phyloP scores from a whole-genome alignment of 2,888 invertebrate species.

The Pheosia tremula region DNA sequence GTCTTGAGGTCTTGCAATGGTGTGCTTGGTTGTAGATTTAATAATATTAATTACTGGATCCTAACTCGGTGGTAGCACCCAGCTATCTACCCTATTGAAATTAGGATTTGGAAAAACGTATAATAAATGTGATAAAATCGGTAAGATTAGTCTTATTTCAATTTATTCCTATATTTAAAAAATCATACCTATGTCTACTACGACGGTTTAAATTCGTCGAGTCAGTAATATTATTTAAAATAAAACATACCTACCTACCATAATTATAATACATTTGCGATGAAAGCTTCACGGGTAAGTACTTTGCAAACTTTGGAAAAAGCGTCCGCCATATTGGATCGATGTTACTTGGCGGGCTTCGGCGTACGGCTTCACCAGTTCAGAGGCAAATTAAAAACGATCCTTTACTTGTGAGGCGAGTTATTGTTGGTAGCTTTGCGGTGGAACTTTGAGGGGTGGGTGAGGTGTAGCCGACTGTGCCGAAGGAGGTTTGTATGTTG shows the following conservation, averaged over 20 bases:
- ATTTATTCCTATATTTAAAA: too few relatives aligned
- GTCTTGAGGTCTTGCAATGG: too few relatives aligned
- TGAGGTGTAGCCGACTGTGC: background rate
- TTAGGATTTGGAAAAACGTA: too few relatives aligned
- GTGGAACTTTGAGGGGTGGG: slow-evolving; percentile 15
- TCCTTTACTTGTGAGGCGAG: slow-evolving; percentile 28
- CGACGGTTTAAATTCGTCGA: too few relatives aligned
- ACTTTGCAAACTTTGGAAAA: slow-evolving; percentile 42
- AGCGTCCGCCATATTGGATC: slow-evolving; percentile 51
- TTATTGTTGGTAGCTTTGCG: slow-evolving; percentile 29
- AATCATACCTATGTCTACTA: too few relatives aligned
- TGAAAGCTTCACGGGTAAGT: slow-evolving; percentile 4
- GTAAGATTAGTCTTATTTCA: too few relatives aligned
- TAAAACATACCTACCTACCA: background rate
- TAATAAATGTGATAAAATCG: too few relatives aligned
- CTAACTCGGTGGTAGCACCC: too few relatives aligned
- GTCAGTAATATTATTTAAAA: too few relatives aligned
- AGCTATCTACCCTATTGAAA: too few relatives aligned
- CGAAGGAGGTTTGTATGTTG: background rate
- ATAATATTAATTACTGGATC: too few relatives aligned
- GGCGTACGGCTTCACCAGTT: slow-evolving; percentile 55
- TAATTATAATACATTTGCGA: background rate
- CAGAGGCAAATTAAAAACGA: slow-evolving; percentile 66
- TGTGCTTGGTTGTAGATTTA: too few relatives aligned
- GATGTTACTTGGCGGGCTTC: slow-evolving; percentile 54